phyloP scores from a whole-genome alignment of 2,113 vertebrate species.

The Apeltes quadracus region DNA sequence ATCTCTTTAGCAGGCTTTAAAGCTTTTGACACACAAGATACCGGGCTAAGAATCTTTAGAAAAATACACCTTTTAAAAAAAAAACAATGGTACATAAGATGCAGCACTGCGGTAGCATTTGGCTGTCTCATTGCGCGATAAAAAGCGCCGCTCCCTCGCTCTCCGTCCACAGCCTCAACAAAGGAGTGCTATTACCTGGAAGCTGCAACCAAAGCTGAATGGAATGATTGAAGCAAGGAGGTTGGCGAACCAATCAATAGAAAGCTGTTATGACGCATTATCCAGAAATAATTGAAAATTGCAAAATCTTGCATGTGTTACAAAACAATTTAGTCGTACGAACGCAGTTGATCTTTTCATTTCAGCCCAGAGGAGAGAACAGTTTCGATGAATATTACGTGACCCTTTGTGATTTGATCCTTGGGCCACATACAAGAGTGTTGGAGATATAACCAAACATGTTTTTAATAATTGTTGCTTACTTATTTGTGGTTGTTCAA shows the following conservation, averaged over 20 bases:
- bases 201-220: conserved; percentile 30
- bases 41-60: conserved; percentile 37
- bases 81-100: conserved; percentile 24
- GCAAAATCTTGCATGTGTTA: conserved; percentile 7
- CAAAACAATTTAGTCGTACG: not conserved
- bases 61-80: not conserved
- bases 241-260: conserved; percentile 43
- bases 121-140: conserved; percentile 3
- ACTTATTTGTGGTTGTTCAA: conserved; percentile 37
- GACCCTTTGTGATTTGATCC: not conserved
- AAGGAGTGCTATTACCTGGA: conserved; percentile 27
- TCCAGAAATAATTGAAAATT: conserved; percentile 47
- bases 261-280: conserved; percentile 42
- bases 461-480: conserved; percentile 11
- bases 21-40: conserved; percentile 66
- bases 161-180: conserved; percentile 7
- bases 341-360: not conserved
- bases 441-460: conserved; percentile 23
- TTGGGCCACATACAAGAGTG: not conserved
- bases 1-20: conserved; percentile 67
- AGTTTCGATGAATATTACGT: not conserved
- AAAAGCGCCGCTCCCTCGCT: not conserved
- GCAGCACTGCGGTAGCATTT: conserved; percentile 20
- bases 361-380: not conserved
- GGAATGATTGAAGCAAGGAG: conserved; percentile 17